phyloP scores from a whole-genome alignment of 1,140 invertebrate genomes.

The Drosophila mayri region DNA sequence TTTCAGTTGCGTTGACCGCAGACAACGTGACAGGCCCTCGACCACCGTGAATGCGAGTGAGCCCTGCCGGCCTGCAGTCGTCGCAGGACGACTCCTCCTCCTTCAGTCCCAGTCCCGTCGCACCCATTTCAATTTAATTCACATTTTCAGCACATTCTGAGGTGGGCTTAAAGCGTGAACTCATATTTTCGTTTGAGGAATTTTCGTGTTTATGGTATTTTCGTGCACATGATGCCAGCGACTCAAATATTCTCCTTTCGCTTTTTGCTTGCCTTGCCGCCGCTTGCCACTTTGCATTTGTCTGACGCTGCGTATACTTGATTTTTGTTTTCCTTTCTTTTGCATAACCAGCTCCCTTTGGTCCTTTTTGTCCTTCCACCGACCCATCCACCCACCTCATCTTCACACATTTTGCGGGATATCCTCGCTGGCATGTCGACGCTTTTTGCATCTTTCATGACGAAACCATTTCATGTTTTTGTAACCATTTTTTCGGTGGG shows the following conservation, averaged over 20 bases:
- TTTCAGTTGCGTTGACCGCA: slow-evolving; percentile 69
- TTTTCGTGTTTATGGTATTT: slow-evolving; percentile 63
- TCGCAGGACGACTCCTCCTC: slow-evolving; percentile 2
- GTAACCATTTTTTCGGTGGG: slow-evolving; percentile 21
- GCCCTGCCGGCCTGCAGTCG: not conserved
- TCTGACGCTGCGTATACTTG: slow-evolving; percentile 71
- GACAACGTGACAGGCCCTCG: slow-evolving; percentile 68
- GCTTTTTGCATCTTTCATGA: slow-evolving; percentile 66
- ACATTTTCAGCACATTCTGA: slow-evolving; percentile 66
- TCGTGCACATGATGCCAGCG: slow-evolving; percentile 52
- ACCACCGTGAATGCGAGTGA: slow-evolving; percentile 63
- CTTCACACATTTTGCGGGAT: slow-evolving; percentile 31
- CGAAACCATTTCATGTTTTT: slow-evolving; percentile 53
- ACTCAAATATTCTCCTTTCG: slow-evolving; percentile 33
- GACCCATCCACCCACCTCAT: slow-evolving; percentile 1
- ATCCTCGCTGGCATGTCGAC: slow-evolving; percentile 47
- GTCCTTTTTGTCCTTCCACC: not conserved
- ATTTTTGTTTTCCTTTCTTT: slow-evolving; percentile 47
- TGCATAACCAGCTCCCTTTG: slow-evolving; percentile 15
- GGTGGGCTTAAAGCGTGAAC: slow-evolving; percentile 26
- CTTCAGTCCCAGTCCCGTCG: not conserved
- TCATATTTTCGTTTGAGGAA: slow-evolving; percentile 50
- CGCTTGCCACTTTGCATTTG: slow-evolving; percentile 43
- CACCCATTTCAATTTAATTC: slow-evolving; percentile 77
- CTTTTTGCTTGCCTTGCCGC: slow-evolving; percentile 11